A percentile compares a stretch with the other conserved stretches of the same genome.
These are phyloP conservation scores for Sisor rabdophorus DNA, from an alignment of 2,113 vertebrate species.

Conservation along the genomic window DNA sequence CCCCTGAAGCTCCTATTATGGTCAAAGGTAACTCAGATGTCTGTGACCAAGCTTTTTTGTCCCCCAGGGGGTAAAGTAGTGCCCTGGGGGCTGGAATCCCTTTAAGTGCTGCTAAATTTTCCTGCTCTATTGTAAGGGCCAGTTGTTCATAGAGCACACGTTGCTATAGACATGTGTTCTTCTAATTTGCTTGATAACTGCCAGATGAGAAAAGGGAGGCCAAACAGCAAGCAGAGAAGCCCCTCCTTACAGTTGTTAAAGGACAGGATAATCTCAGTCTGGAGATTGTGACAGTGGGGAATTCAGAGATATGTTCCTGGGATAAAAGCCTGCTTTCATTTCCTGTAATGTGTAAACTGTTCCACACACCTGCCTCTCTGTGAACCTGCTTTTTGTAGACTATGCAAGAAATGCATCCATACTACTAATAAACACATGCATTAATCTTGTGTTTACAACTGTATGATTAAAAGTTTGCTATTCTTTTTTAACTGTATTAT, in stretches of 20 bases:
- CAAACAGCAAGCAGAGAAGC: conserved; percentile 25
- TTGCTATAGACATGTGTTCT: conserved; percentile 55
- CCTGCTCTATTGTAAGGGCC: conserved; percentile 50
- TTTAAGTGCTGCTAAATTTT: conserved; percentile 53
- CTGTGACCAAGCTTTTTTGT: conserved; percentile 13
- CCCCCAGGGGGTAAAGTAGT: conserved; percentile 10
- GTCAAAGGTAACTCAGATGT: conserved; percentile 32
- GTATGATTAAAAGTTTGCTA: not conserved
- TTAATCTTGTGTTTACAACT: not conserved
- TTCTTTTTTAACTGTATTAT: not conserved
- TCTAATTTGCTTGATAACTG: conserved; percentile 64
- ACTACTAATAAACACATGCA: not conserved
- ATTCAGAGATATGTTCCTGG: conserved; percentile 48
- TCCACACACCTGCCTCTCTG: conserved; percentile 36
- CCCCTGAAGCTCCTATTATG: conserved; percentile 34
- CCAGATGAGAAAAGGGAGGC: conserved; percentile 62
- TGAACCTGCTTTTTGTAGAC: conserved; percentile 33
- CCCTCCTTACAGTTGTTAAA: conserved; percentile 36
- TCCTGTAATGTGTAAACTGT: conserved; percentile 51
- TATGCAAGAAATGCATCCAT: not conserved
- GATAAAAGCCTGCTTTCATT: conserved; percentile 42
- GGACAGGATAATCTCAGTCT: conserved; percentile 52
- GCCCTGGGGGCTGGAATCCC: conserved; percentile 41
- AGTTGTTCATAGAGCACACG: conserved; percentile 25
- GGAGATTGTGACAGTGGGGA: conserved; percentile 37